Conservation (phyloP, 2,888 invertebrate species). For the Coleophora deauratella region DNA sequence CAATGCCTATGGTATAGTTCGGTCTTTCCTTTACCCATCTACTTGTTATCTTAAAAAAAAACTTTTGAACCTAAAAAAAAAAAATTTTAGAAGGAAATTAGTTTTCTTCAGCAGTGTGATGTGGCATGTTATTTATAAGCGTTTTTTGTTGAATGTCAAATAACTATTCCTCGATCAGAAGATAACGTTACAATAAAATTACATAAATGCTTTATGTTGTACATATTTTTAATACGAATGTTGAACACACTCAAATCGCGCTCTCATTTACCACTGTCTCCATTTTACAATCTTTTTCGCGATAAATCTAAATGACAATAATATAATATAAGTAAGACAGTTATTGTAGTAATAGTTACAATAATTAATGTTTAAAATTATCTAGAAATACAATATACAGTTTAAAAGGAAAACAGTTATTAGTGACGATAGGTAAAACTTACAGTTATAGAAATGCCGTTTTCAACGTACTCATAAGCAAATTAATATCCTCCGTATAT, state of each 20-base stretch:
- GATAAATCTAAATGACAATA: constrained; percentile 57
- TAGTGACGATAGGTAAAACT: constrained; percentile 61
- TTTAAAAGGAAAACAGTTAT: constrained; percentile 53
- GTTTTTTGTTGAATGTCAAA: constrained; percentile 54
- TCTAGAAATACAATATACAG: constrained; percentile 60
- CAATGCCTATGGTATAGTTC: constrained; percentile 54
- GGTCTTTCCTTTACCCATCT: constrained; percentile 43
- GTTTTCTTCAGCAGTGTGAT: constrained; percentile 56
- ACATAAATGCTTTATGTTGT: constrained; percentile 73
- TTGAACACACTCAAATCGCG: constrained; percentile 27
- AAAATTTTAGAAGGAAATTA: constrained; percentile 38
- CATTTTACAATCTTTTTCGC: constrained; percentile 39
- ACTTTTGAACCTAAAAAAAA: constrained; percentile 29
- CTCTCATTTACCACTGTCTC: constrained; percentile 40
- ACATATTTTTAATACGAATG: constrained; percentile 54
- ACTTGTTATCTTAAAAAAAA: constrained; percentile 18
- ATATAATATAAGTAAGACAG: constrained; percentile 45
- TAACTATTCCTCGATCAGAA: constrained; percentile 42
- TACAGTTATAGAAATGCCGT: constrained; percentile 43
- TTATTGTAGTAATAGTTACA: constrained; percentile 64
- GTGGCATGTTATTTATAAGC: constrained; percentile 48
- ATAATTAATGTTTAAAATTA: constrained; percentile 57
- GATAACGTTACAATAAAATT: constrained; percentile 38
- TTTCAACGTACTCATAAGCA: no score
- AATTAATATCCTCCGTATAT: constrained; percentile 8